Base-by-base conservation (phyloP, 2,113 vertebrate genomes). In the Catharus minimus region DNA sequence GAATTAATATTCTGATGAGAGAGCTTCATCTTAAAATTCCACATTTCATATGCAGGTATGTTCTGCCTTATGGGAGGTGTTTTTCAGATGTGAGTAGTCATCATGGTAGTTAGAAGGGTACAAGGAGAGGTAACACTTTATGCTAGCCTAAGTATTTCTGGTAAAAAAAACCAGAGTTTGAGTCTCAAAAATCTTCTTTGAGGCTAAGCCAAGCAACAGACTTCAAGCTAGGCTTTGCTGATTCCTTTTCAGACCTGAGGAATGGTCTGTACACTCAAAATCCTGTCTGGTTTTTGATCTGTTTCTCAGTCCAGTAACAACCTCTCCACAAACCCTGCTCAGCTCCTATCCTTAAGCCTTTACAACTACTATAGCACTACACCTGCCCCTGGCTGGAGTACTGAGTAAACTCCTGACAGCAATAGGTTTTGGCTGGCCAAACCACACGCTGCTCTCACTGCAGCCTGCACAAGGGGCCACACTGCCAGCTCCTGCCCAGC, bases 401-500 rank as follows among this genome's bases (percentile, higher is more conserved):
- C 69, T 36, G 43, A 57, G n/a, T 19, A 58, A 46, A 50, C n/a
- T 64, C 44, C 64, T 26, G n/a, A 27, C 69, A 91, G 71, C 62
- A 14, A 0, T 1, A 65, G 50, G 19, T 66, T 88, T 64, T 49
- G 61, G 32, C 38, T 44, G 50, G 32, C 55, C 30, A n/a, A 68
- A 57, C 4, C 4, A 13, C 46, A 20, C 30, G 39, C 21, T 47
- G 38, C 32, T 16, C 53, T 27, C 57, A 13, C 19, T 2, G 5
- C 67, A 80, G 71, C 41, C 62, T 0, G 0, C 0, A 0, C 20
- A 16, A 32, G 8, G 49, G 38, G 5, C 74, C 56, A 62, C 4
- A 1, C 8, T 2, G 3, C 27, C 2, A 2, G 18, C n/a, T 36
- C n/a, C 6, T 14, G 32, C 3, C 1, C 57, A 84, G 74, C 14